Percentiles rank a stretch among this genome's conserved stretches.
Evolutionary conservation across 2,113 vertebrate genomes (phyloP).

Genomic region (Gymnorhina tibicen): DNA sequence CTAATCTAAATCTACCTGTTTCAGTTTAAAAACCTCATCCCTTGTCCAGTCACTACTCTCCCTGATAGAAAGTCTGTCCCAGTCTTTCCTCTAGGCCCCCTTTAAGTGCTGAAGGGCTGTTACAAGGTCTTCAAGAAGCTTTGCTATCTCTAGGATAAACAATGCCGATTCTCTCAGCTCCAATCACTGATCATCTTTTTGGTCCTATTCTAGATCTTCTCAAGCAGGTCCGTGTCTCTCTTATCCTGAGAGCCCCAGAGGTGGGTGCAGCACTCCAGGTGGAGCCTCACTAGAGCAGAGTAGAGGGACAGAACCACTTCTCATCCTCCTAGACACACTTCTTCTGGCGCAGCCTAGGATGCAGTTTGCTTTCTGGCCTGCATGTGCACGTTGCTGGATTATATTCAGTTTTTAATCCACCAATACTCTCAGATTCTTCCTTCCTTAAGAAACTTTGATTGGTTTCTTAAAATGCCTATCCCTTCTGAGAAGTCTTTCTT

Average conservation of each 20-base stretch:
- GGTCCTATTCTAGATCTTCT: neutral
- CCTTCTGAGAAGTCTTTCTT: neutral
- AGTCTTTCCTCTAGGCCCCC: neutral
- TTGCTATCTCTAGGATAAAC: neutral
- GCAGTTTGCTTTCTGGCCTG: neutral
- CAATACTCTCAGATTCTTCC: neutral
- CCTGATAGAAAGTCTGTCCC: neutral
- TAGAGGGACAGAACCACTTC: neutral
- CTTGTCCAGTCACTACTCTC: rapidly evolving
- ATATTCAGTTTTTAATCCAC: neutral
- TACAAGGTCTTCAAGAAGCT: rapidly evolving
- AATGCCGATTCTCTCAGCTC: neutral
- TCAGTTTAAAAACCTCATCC: neutral
- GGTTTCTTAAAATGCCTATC: neutral
- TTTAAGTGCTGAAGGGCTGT: neutral
- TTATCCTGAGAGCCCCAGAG: neutral
- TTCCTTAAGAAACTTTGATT: neutral
- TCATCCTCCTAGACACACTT: rapidly evolving
- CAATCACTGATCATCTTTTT: neutral
- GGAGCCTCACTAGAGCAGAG: neutral
- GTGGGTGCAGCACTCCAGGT: neutral
- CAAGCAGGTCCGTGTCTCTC: neutral
- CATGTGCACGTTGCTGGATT: rapidly evolving
- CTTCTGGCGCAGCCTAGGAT: neutral
- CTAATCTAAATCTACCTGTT: neutral